Percentiles rank a stretch among this genome's conserved stretches.
These are phyloP conservation scores for Sylvilagus bachmani DNA, from an alignment of 2,113 vertebrate species.

Conservation along the genomic window DNA sequence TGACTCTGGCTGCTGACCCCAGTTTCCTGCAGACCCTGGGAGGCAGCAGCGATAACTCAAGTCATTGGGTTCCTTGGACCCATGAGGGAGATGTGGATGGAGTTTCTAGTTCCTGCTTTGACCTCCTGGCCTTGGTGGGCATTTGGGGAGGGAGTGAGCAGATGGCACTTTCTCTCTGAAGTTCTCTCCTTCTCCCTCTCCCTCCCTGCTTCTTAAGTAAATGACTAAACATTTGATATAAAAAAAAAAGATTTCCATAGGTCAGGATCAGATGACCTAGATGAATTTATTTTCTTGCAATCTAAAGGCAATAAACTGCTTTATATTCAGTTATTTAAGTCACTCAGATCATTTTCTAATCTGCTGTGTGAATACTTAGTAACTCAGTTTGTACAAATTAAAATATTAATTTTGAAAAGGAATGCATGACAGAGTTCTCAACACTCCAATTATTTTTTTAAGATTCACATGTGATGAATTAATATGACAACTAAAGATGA, in stretches of 20 bases:
- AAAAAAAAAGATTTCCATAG: background rate
- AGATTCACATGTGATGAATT: conserved; percentile 4
- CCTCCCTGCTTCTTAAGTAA: no score
- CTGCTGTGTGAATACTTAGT: conserved; percentile 22
- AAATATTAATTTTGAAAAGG: background rate
- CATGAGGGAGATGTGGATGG: no score
- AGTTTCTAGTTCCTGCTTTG: no score
- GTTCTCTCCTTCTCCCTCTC: no score
- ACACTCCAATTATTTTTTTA: background rate
- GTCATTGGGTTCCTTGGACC: no score
- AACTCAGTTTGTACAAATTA: background rate
- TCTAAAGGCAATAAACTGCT: background rate
- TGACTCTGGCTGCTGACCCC: no score
- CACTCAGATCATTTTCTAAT: background rate
- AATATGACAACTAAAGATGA: background rate
- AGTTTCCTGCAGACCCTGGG: no score
- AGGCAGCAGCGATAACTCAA: no score
- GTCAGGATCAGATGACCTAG: background rate
- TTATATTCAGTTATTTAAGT: background rate
- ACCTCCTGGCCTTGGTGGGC: no score
- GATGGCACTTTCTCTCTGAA: no score
- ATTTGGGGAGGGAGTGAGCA: no score
- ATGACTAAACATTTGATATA: no score
- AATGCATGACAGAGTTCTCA: background rate
- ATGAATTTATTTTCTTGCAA: background rate